A percentile compares a stretch with the other conserved stretches of the same genome.
Conservation (phyloP, 2,113 vertebrate genomes). For the Galbula dea region DNA sequence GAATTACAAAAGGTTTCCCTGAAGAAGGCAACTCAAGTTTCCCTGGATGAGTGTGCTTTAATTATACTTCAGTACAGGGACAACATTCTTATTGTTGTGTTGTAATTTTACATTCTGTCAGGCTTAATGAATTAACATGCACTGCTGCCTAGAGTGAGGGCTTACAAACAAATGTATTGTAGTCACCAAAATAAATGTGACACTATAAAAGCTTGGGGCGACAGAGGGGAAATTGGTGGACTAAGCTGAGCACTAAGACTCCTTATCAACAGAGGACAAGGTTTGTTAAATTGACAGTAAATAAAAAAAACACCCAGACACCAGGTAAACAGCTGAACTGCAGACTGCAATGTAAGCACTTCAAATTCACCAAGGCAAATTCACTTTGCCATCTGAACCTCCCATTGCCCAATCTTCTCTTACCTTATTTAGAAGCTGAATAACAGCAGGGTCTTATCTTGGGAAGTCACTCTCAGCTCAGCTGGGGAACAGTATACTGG, state of each 20-base stretch:
- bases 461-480: slow-evolving; percentile 16
- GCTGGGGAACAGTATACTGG: background rate
- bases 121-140: background rate
- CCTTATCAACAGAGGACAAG: slow-evolving; percentile 51
- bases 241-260: background rate
- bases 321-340: background rate
- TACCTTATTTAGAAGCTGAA: background rate
- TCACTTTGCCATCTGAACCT: background rate
- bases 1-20: background rate
- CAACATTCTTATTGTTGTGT: background rate
- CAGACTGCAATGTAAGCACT: slow-evolving; percentile 40
- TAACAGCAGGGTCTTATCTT: slow-evolving; percentile 45
- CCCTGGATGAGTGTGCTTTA: background rate
- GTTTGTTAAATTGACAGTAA: background rate
- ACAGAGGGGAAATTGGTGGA: background rate
- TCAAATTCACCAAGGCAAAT: slow-evolving; percentile 42
- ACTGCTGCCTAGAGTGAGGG: background rate
- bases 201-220: background rate
- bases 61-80: background rate
- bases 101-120: background rate
- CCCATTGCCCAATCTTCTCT: background rate
- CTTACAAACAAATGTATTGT: background rate
- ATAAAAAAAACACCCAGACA: background rate
- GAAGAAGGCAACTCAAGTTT: background rate
- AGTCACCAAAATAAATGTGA: background rate